Percentiles rank a stretch among this genome's conserved stretches.
Conservation (phyloP, 2,888 invertebrate species). For the Drosophila hamatofila region DNA sequence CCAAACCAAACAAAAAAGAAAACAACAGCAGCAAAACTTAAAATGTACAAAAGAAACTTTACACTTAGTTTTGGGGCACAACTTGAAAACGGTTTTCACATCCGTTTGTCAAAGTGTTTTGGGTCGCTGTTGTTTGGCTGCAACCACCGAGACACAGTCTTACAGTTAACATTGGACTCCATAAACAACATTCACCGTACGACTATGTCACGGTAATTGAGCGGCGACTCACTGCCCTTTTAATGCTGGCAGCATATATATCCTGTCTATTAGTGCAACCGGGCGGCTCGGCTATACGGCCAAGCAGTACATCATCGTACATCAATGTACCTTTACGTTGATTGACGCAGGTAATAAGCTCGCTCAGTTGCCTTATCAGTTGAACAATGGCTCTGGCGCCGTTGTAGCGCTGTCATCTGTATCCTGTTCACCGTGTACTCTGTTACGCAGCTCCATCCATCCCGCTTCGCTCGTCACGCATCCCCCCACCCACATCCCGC, state of each 20-base stretch:
- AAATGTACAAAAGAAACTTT: conserved; percentile 30
- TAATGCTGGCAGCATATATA: conserved; percentile 33
- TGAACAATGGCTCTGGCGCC: conserved; percentile 60
- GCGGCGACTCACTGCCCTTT: conserved; percentile 47
- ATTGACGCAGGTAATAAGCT: conserved; percentile 70
- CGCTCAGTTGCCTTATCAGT: conserved; percentile 61
- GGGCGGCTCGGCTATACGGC: not conserved
- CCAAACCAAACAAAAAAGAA: not conserved
- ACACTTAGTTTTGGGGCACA: conserved; percentile 42
- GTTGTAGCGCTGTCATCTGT: conserved; percentile 46
- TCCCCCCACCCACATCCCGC: not conserved
- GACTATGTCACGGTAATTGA: conserved; percentile 85
- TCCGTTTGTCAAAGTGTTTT: conserved; percentile 10
- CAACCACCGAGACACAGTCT: conserved; percentile 86
- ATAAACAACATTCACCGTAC: conserved; percentile 86
- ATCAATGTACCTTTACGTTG: conserved; percentile 40
- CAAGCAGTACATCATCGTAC: conserved; percentile 31
- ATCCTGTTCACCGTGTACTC: conserved; percentile 32
- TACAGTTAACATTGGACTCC: conserved; percentile 86
- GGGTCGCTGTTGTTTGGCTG: conserved; percentile 61
- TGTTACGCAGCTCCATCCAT: conserved; percentile 17
- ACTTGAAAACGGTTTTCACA: conserved; percentile 31
- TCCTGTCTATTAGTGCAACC: conserved; percentile 49
- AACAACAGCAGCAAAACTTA: conserved; percentile 21
- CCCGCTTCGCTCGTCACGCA: not conserved